Base-by-base conservation (phyloP, 2,888 invertebrate species). In the Drosophila meridiana region DNA sequence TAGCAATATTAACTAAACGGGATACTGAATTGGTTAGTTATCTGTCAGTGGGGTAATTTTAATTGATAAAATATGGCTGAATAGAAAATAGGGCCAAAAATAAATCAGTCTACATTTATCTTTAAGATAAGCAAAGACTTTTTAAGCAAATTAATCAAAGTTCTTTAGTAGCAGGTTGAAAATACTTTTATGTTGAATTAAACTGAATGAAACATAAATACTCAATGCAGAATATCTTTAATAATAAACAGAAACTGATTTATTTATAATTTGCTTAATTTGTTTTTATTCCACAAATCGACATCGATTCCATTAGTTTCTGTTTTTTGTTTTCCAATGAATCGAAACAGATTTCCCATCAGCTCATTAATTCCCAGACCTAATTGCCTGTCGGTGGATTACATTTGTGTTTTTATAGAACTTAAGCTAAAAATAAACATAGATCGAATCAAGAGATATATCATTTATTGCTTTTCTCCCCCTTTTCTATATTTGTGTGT, bases 341-440 rank as follows among this genome's bases (percentile, higher is more conserved):
- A 52, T 52, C 26, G 36, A 36, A 52, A 26, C 52, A 52, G 26
- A 36, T 52, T 52, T 36, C 4, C 20, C 36, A 13, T 4, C 52
- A 26, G 13, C 13, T 36, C 34, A 36, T 52, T 36, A 52, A 20
- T 34, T 52, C 13, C 1, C 7, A 26, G 36, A 52, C 2, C 34
- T 52, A 36, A 52, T 52, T 52, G 52, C 20, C 34, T 52, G 6
- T 34, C 52, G 34, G 11, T 52, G 13, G 2, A 52, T 36, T 52
- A 36, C 36, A 36, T 7, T 20, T 52, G 20, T 34, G 50, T 32
- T 50, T 50, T 55, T 9, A 42, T 34, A 72, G 26, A 14, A n/a
- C 42, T 45, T 28, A n/a, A 32, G 61, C 71, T 67, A 63, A 60
- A 56, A 58, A 74, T 65, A 72, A 62, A 34, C n/a, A 43, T n/a